Evolutionary conservation across 1,140 invertebrate species (phyloP), one percentile per base, ranked within the genome.

Genomic region (Ericerus pela): DNA sequence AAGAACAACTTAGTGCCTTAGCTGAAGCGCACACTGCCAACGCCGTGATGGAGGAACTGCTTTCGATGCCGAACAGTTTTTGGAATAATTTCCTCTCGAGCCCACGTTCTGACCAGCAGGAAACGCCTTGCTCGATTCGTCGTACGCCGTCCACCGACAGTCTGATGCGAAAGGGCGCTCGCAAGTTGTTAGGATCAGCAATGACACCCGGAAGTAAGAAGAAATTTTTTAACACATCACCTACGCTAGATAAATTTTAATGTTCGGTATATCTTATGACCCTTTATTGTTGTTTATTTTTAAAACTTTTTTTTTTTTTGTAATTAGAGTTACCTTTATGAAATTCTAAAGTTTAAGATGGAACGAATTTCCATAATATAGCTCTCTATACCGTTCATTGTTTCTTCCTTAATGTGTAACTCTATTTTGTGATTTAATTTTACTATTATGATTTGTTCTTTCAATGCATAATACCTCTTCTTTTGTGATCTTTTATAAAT

Each of bases 61-160:
- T 63, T 6, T 31, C 24, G 24, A 12, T 63, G 16, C 57, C 61
- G 1, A 36, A 55, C n/a, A 61, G 62, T n/a, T 61, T 55, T 58
- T 63, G 59, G 59, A 51, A 26, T n/a, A 54, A 38, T 22, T 57
- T 57, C 20, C 11, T 47, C 3, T 10, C 4, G 16, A 24, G 26
- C 8, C 41, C 41, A n/a, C n/a, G n/a, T 3, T 22, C 41, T 20
- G 3, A 18, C 8, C 8, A 10, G 4, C 18, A 12, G 6, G 16
- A 24, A 10, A 47, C 41, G 2, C 41, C 41, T 2, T 20, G 20
- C 14, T 24, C 41, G 11, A 24, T 47, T 24, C 20, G 41, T 24
- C 10, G 26, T 47, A 47, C 41, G 10, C 41, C 41, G 3, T 47
- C 41, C 2, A 47, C 41, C 2, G 41, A 47, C 20, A 47, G 41